Base-by-base conservation (phyloP, 2,113 vertebrate species). In the Calyptomena viridis region DNA sequence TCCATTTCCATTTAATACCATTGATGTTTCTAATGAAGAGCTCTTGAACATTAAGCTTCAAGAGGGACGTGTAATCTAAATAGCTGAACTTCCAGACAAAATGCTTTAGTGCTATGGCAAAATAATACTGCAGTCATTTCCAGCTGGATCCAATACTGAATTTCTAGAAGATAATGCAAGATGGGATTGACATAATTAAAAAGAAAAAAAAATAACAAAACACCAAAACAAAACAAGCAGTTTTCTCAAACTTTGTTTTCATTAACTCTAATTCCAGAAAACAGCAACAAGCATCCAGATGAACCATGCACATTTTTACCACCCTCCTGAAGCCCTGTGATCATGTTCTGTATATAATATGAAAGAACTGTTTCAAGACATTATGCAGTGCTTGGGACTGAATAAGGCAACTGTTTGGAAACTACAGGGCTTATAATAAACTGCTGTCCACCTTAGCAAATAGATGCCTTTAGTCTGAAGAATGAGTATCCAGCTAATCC, bases 11-110 rank as follows among this genome's bases (percentile, higher is more conserved):
- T 75, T 84, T 80, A 90, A 87, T 60, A 64, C 42, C 52, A 75
- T 5, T 78, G 80, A 90, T 87, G 83, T 87, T 93, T 93, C 81
- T 83, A 84, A 86, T 89, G 85, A 95, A 90, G 87, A 96, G 24
- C 64, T 80, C 90, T 92, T 80, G 77, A 94, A 92, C 39, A 35
- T 85, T 19, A 90, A 71, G 68, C 78, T 96, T 66, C 78, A 73
- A 93, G 79, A 83, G 47, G 35, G 66, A 69, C 0, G 0, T 49
- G 66, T 63, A 74, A 90, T 67, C 84, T 72, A 92, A 88, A 91
- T 3, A 88, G 71, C 47, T 77, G 39, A 87, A 67, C 75, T 87
- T 87, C 52, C 64, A 87, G 55, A 69, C 50, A 82, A 59, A 92
- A 80, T 2, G 4, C 50, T 86, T 85, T 60, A 88, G 35, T 88